phyloP scores from a whole-genome alignment of 2,888 invertebrate genomes.

The Drosophila niveifrons region DNA sequence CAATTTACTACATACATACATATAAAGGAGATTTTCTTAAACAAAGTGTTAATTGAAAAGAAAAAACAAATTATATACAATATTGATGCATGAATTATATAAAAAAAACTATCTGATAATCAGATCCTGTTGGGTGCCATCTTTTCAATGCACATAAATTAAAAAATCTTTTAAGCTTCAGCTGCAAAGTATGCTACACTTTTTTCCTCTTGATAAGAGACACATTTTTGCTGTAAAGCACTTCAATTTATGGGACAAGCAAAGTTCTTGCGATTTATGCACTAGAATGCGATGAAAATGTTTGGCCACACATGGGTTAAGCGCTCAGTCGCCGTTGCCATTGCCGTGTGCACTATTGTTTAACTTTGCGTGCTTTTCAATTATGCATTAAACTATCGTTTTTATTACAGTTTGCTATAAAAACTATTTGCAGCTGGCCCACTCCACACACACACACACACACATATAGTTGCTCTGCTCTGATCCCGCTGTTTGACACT shows the following conservation, averaged over 20 bases:
- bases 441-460: background rate
- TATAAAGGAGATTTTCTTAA: too few relatives aligned
- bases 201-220: background rate
- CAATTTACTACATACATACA: too few relatives aligned
- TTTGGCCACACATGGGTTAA: conserved; percentile 25
- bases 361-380: conserved; percentile 78
- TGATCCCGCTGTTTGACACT: conserved; percentile 68
- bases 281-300: conserved; percentile 13
- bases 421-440: conserved; percentile 59
- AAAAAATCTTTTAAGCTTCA: background rate
- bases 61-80: too few relatives aligned
- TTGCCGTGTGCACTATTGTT: conserved; percentile 52
- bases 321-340: background rate
- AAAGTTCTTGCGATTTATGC: background rate
- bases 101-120: too few relatives aligned
- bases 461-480: background rate
- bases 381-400: conserved; percentile 79
- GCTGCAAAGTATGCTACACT: background rate
- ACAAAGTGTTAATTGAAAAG: too few relatives aligned
- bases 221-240: background rate
- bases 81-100: too few relatives aligned
- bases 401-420: conserved; percentile 55
- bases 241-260: background rate
- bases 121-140: too few relatives aligned
- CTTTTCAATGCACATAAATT: too few relatives aligned